These are phyloP conservation scores for Micromys minutus DNA, from an alignment of 2,113 vertebrate genomes.

Conservation along the genomic window DNA sequence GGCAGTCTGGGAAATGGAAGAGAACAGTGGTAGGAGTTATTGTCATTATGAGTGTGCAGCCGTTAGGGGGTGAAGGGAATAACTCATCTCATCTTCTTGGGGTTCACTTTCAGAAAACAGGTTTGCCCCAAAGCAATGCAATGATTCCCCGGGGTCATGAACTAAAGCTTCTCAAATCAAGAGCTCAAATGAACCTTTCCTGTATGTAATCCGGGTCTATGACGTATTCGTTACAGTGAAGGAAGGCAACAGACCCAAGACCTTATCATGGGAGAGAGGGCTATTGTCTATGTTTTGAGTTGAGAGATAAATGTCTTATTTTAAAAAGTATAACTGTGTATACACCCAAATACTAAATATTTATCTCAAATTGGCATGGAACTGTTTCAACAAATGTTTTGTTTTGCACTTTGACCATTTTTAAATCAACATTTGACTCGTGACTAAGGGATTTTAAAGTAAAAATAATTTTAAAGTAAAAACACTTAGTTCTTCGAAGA, in stretches of 20 bases:
- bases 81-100: neutral
- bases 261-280: neutral
- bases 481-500: conserved; percentile 13
- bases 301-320: neutral
- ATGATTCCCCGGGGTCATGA: neutral
- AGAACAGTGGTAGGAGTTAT: neutral
- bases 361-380: neutral
- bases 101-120: neutral
- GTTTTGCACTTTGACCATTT: neutral
- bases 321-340: neutral
- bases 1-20: neutral
- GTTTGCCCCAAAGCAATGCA: neutral
- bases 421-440: conserved; percentile 2
- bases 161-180: neutral
- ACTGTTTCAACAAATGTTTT: neutral
- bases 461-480: neutral
- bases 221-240: neutral
- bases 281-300: neutral
- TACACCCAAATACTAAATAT: neutral
- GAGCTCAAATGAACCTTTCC: neutral
- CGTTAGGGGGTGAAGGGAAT: neutral
- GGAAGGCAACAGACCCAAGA: too few relatives aligned
- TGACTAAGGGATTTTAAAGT: neutral
- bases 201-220: neutral
- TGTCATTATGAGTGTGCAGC: neutral